Percentiles rank a stretch among this genome's conserved stretches.
These are phyloP conservation scores for Heliconius charithonia DNA, from an alignment of 2,888 invertebrate species.

Conservation along the genomic window DNA sequence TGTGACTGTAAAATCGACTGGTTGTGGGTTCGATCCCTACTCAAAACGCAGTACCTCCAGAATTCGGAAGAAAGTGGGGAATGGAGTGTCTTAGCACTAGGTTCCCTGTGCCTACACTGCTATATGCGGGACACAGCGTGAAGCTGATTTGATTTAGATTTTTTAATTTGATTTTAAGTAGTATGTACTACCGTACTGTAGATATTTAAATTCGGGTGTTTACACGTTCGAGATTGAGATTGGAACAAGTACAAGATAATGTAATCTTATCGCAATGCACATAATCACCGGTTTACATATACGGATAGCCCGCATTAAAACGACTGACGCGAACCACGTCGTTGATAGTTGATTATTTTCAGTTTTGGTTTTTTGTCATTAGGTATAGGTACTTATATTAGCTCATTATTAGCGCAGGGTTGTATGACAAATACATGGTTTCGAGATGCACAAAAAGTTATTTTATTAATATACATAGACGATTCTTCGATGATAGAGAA, in stretches of 20 bases:
- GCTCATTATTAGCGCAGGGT: constrained; percentile 64
- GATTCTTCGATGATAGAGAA: not conserved
- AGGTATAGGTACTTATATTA: constrained; percentile 58
- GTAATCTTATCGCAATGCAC: constrained; percentile 57
- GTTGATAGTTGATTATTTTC: constrained; percentile 61
- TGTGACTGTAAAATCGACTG: no score
- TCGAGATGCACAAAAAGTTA: not conserved
- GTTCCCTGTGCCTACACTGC: no score
- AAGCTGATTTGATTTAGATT: no score
- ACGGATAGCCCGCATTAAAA: constrained; percentile 62
- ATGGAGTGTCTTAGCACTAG: no score
- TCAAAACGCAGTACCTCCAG: no score
- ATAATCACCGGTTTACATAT: constrained; percentile 69
- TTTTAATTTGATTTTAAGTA: no score
- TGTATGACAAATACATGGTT: constrained; percentile 43
- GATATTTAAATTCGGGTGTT: constrained; percentile 39
- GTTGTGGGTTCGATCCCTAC: no score
- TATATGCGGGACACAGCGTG: no score
- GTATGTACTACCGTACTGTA: not conserved
- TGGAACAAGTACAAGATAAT: constrained; percentile 47
- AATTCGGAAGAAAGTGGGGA: no score
- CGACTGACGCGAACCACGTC: constrained; percentile 66
- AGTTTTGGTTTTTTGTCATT: constrained; percentile 74
- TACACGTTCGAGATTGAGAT: constrained; percentile 36
- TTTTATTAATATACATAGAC: not conserved